Evolutionary conservation across 2,113 vertebrate genomes (phyloP).

Genomic region (Sylvietta virens): DNA sequence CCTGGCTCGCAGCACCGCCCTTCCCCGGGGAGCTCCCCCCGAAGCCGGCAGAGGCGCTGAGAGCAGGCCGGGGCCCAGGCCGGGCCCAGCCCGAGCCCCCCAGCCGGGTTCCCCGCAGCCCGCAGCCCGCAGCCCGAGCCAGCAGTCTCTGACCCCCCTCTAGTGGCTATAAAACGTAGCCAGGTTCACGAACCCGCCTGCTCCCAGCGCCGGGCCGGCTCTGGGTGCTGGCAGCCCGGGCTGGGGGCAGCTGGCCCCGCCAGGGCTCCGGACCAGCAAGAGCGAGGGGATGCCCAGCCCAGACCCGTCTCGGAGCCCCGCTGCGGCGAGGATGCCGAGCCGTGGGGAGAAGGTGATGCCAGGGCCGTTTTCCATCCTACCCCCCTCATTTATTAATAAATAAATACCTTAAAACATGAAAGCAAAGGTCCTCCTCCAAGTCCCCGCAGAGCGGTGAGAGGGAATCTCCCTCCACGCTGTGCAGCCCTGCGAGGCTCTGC

Average conservation of each 20-base stretch:
- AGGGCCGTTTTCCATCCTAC: neutral
- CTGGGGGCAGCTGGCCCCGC: neutral
- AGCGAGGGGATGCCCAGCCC: too few relatives aligned
- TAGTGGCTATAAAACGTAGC: slow-evolving; percentile 61
- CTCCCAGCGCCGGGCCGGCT: neutral
- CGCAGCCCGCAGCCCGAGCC: neutral
- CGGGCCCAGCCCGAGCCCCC: neutral
- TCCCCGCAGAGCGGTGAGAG: rapidly evolving
- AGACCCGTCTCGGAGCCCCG: neutral
- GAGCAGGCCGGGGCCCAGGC: neutral
- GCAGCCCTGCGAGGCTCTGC: neutral
- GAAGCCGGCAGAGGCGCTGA: neutral
- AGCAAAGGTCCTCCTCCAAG: neutral
- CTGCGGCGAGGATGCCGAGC: neutral
- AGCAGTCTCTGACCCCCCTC: slow-evolving; percentile 60
- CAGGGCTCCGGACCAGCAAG: neutral
- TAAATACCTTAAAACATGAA: neutral
- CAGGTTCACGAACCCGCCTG: slow-evolving; percentile 37
- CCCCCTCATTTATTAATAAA: neutral
- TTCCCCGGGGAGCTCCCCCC: neutral
- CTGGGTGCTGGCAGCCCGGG: neutral
- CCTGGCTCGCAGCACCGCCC: neutral
- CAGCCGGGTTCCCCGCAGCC: neutral
- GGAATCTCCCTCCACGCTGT: rapidly evolving
- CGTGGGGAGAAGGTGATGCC: neutral